Percentiles rank a stretch among this genome's conserved stretches.
phyloP scores from a whole-genome alignment of 2,113 vertebrate species.

The Dolichotis patagonum region DNA sequence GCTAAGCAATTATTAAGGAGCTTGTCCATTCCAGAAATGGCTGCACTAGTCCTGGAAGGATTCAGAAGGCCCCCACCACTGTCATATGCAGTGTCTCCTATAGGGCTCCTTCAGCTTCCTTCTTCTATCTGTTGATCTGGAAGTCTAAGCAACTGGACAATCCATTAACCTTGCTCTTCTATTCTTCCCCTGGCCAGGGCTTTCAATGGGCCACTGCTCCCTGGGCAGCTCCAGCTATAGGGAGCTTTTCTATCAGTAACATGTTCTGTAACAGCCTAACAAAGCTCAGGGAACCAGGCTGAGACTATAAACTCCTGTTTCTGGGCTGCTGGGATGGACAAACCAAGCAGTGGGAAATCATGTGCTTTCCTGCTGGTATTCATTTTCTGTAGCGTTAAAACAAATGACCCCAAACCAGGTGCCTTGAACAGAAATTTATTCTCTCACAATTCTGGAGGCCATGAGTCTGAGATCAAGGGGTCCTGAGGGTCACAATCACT shows the following conservation, averaged over 20 bases:
- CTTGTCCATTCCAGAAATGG: no score
- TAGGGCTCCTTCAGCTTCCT: fast-evolving
- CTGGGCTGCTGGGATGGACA: no score
- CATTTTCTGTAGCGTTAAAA: background rate
- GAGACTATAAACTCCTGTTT: background rate
- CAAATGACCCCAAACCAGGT: background rate
- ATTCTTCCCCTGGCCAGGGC: background rate
- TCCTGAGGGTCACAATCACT: background rate
- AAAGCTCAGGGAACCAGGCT: background rate
- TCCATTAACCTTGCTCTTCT: background rate
- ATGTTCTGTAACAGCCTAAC: background rate
- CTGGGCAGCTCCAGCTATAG: background rate
- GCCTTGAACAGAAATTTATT: background rate
- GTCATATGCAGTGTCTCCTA: background rate
- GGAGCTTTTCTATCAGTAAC: background rate
- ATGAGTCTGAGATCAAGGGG: background rate
- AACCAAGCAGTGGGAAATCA: background rate
- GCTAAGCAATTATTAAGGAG: background rate
- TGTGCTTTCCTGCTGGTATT: fast-evolving
- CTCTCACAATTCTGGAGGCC: background rate
- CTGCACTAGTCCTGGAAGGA: background rate
- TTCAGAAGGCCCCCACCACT: background rate
- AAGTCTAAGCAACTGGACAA: background rate
- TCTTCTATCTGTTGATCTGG: background rate
- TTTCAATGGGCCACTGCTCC: fast-evolving